Evolutionary conservation across 2,113 vertebrate species (phyloP).

Genomic region (Melanocharis versteri): DNA sequence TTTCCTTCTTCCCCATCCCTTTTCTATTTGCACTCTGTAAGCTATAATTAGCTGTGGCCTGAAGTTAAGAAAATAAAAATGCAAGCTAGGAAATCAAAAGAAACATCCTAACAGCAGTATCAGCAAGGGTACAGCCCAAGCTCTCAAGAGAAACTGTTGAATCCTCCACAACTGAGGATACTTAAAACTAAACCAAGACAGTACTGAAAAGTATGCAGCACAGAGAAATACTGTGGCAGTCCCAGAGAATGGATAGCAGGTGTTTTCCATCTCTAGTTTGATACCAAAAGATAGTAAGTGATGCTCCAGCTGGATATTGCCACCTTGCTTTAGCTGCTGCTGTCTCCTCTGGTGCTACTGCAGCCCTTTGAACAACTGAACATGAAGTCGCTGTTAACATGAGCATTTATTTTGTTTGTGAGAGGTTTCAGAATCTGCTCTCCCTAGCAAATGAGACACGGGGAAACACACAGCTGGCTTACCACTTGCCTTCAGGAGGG

Average conservation of each 20-base stretch:
- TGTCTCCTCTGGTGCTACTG: neutral
- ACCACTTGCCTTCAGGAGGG: neutral
- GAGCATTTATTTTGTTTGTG: neutral
- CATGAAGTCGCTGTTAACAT: accelerated
- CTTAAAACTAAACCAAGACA: neutral
- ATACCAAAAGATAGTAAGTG: neutral
- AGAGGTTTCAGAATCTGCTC: neutral
- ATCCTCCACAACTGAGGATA: neutral
- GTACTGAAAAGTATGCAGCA: neutral
- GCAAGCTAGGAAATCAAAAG: neutral
- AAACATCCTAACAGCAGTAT: neutral
- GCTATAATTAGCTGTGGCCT: neutral
- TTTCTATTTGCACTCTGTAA: neutral
- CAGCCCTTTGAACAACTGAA: neutral
- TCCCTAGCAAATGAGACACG: neutral
- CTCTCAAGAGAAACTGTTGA: neutral
- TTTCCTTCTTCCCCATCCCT: neutral
- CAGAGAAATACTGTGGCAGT: neutral
- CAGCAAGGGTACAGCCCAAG: neutral
- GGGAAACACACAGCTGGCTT: neutral
- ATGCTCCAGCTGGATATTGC: neutral
- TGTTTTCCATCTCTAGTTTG: neutral
- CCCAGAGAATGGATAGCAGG: neutral
- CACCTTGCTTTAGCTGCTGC: neutral
- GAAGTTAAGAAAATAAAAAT: conserved; percentile 19